A percentile compares a stretch with the other conserved stretches of the same genome.
Evolutionary conservation across 2,113 vertebrate genomes (phyloP).

Genomic region (Pituophis catenifer): DNA sequence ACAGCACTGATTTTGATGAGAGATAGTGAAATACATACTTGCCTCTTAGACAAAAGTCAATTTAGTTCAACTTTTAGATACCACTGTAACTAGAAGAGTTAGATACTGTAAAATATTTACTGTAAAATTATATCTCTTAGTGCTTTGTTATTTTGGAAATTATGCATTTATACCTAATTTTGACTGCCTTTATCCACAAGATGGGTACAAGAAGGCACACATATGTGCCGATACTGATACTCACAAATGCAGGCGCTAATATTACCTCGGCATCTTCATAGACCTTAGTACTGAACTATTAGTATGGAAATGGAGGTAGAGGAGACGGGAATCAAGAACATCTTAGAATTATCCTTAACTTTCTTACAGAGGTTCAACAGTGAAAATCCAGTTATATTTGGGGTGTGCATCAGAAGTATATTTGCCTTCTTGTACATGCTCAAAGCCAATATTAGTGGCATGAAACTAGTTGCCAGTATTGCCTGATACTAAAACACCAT

Average conservation of each 20-base stretch:
- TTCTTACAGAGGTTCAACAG: not conserved
- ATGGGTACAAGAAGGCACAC: not conserved
- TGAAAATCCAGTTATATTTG: not conserved
- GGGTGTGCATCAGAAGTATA: not conserved
- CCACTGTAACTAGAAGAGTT: not conserved
- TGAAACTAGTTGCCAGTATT: not conserved
- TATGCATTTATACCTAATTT: not conserved
- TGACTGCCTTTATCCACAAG: not conserved
- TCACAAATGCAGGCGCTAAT: not conserved
- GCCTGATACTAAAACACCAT: not conserved
- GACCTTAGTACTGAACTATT: not conserved
- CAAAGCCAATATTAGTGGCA: not conserved
- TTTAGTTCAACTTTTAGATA: not conserved
- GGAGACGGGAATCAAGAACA: not conserved
- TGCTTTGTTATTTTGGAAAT: not conserved
- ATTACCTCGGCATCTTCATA: not conserved
- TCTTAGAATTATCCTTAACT: not conserved
- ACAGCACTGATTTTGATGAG: not conserved
- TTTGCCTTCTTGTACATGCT: not conserved
- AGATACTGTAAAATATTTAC: not conserved
- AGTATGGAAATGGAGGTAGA: not conserved
- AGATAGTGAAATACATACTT: not conserved
- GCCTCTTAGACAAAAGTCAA: not conserved
- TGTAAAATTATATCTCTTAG: not conserved
- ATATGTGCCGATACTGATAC: not conserved